Evolutionary conservation across 2,797 vertebrate genomes (phyloP).

Genomic region (Pantherophis alleghaniensis): DNA sequence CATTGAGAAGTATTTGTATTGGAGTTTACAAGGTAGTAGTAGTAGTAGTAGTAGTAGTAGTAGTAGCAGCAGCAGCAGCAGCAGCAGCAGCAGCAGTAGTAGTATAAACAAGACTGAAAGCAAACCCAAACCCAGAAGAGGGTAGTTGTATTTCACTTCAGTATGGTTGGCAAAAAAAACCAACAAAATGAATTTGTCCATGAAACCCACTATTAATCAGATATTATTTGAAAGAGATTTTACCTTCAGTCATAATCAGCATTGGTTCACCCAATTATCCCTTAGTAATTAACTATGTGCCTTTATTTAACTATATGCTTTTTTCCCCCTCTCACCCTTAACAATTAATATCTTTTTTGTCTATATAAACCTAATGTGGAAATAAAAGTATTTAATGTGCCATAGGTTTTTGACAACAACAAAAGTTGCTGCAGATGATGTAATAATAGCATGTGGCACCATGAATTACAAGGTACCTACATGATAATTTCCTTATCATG

Average conservation of each 20-base stretch:
- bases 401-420: neutral
- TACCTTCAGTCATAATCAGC: neutral
- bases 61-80: accelerated
- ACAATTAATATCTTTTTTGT: neutral
- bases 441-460: neutral
- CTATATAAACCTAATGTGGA: neutral
- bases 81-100: too few species aligned
- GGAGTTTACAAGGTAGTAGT: neutral
- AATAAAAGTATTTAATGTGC: neutral
- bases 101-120: neutral
- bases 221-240: neutral
- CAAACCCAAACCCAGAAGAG: neutral
- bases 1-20: neutral
- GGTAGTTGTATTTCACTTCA: neutral
- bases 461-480: neutral
- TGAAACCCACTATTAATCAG: neutral
- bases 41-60: neutral
- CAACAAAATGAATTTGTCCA: neutral
- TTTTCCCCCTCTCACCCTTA: neutral
- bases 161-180: neutral
- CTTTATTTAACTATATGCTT: neutral
- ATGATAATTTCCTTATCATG: neutral
- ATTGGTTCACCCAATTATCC: neutral
- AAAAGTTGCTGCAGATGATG: neutral
- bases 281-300: neutral